These are phyloP conservation scores for Eucera pruinosa DNA, from an alignment of 2,888 invertebrate species.

Conservation along the genomic window DNA sequence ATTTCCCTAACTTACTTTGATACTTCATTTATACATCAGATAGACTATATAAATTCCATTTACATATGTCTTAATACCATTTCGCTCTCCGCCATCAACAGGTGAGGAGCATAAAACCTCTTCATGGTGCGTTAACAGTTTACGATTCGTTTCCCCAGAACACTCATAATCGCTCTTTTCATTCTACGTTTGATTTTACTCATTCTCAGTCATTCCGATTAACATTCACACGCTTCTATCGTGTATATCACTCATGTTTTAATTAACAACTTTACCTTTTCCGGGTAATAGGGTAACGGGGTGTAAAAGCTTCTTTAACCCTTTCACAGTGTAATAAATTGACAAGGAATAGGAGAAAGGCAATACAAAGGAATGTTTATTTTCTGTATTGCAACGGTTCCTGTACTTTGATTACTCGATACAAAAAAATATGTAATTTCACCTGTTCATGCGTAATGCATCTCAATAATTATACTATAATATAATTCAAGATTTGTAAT, in stretches of 20 bases:
- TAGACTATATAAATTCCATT: slow-evolving; percentile 59
- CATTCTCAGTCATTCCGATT: neutral
- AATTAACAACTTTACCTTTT: neutral
- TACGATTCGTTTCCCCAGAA: slow-evolving; percentile 23
- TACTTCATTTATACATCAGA: slow-evolving; percentile 54
- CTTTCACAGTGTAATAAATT: too few species aligned
- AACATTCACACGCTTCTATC: neutral
- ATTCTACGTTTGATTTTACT: slow-evolving; percentile 10
- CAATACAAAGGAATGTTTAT: too few species aligned
- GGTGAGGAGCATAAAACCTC: slow-evolving; percentile 28
- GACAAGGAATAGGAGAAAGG: too few species aligned
- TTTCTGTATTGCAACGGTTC: too few species aligned
- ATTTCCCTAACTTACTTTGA: slow-evolving; percentile 51
- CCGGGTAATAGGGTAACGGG: neutral
- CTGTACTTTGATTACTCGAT: too few species aligned
- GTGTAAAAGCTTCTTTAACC: too few species aligned
- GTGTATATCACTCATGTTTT: neutral
- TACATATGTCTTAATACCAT: slow-evolving; percentile 34
- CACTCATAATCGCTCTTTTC: neutral
- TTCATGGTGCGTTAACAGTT: slow-evolving; percentile 34
- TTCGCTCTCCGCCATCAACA: neutral
- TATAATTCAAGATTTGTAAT: too few species aligned
- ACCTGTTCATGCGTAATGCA: too few species aligned
- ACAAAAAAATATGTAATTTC: too few species aligned
- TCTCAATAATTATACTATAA: too few species aligned